Evolutionary conservation across 2,797 vertebrate species (phyloP), one percentile per base, ranked within the genome.

Genomic region (Notolepis coatsorum): DNA sequence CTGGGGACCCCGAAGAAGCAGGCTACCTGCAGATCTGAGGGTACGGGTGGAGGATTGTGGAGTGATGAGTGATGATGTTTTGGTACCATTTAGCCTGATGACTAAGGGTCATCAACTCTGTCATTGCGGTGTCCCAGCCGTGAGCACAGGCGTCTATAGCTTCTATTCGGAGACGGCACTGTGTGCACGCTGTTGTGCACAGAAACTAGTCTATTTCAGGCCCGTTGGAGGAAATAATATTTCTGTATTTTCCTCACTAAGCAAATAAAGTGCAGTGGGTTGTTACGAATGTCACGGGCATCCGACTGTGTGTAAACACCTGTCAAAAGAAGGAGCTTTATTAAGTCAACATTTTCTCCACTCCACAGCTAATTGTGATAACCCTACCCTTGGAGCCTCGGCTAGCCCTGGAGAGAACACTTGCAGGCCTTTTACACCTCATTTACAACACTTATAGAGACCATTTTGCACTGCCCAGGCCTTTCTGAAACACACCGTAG

Each of bases 231-330:
- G 48, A 77, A 74, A 73, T 56, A 71, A 76, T 71, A 63, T 76
- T 81, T 85, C 15, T 67, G 37, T 33, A 31, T 61, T 49, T 68
- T 13, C 56, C 25, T 7, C 13, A 62, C 46, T 49, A 59, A 64
- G 53, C 9, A 64, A 66, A 70, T 56, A 65, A 64, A 23, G 59
- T 38, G 47, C n/a, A 38, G 28, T 42, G 45, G 52, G 41, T 60
- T 46, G 8, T 23, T 45, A 39, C 7, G 25, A 15, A 24, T n/a
- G n/a, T n/a, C n/a, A n/a, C n/a, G n/a, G n/a, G n/a, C 38, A 77
- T 61, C 66, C 68, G 37, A 79, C 48, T 73, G 38, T 18, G 61
- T 53, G 65, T 71, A 82, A 81, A 77, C 75, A 78, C 28, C 33
- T 58, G 25, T 50, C 25, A 75, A 62, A 84, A 41, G 15, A 84